These are phyloP conservation scores for Saccostrea glomerata DNA, from an alignment of 1,140 invertebrate species.

Conservation along the genomic window DNA sequence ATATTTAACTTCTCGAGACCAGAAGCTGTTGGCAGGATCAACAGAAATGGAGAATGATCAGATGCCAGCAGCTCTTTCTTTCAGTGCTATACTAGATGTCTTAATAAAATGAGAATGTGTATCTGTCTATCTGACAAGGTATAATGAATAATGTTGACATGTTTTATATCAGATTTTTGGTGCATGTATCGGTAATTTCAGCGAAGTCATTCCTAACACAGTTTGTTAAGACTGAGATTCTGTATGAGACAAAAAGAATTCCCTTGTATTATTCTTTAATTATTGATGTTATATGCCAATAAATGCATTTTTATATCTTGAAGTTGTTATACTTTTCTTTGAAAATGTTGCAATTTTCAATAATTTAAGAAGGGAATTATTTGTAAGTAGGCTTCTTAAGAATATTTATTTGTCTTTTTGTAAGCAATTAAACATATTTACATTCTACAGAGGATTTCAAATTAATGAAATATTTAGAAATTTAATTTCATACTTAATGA, in stretches of 20 bases:
- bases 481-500: too few relatives aligned
- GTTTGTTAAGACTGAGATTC: background rate
- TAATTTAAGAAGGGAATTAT: too few relatives aligned
- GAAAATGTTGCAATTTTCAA: background rate
- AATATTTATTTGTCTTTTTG: too few relatives aligned
- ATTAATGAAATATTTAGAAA: too few relatives aligned
- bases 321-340: background rate
- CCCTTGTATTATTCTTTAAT: background rate
- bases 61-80: background rate
- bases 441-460: too few relatives aligned
- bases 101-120: constrained; percentile 13
- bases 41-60: background rate
- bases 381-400: too few relatives aligned
- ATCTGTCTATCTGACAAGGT: constrained; percentile 1
- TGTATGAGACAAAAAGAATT: background rate
- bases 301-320: constrained; percentile 12
- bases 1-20: background rate
- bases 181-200: background rate
- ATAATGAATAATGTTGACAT: constrained; percentile 11
- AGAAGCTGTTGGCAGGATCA: constrained; percentile 1
- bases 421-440: too few relatives aligned
- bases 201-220: constrained; percentile 25
- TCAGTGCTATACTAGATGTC: background rate
- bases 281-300: background rate
- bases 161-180: background rate